Percentiles rank a stretch among this genome's conserved stretches.
These are phyloP conservation scores for Tetropium fuscum DNA, from an alignment of 2,888 invertebrate species.

Conservation along the genomic window DNA sequence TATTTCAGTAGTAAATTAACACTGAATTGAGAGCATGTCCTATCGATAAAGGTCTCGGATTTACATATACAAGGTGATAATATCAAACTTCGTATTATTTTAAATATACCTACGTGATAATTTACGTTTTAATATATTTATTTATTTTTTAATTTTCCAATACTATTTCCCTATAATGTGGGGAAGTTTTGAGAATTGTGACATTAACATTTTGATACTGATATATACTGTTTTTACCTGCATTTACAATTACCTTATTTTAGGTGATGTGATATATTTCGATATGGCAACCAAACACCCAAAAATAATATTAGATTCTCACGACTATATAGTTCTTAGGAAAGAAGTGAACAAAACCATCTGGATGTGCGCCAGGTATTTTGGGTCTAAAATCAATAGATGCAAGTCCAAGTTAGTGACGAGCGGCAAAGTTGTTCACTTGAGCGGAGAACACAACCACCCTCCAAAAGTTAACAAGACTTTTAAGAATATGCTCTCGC, in stretches of 20 bases:
- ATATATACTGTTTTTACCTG: neutral
- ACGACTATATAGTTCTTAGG: constrained; percentile 40
- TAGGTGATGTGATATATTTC: constrained; percentile 42
- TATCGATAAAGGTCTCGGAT: no score
- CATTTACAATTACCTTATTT: constrained; percentile 20
- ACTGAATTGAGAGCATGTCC: no score
- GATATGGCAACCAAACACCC: constrained; percentile 47
- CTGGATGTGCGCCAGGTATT: constrained; percentile 46
- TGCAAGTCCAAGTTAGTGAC: constrained; percentile 52
- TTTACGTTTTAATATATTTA: no score
- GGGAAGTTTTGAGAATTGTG: no score
- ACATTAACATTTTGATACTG: neutral
- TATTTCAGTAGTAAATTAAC: no score
- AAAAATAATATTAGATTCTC: constrained; percentile 43
- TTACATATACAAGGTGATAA: no score
- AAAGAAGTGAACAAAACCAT: constrained; percentile 43
- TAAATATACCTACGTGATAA: no score
- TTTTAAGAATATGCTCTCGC: constrained; percentile 44
- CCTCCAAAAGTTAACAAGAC: constrained; percentile 35
- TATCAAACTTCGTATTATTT: no score
- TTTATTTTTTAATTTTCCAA: no score
- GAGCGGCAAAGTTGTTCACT: constrained; percentile 49
- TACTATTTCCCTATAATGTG: no score
- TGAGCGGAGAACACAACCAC: constrained; percentile 50
- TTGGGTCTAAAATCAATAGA: constrained; percentile 41